Evolutionary conservation across 2,113 vertebrate species (phyloP).

Genomic region (Vidua chalybeata): DNA sequence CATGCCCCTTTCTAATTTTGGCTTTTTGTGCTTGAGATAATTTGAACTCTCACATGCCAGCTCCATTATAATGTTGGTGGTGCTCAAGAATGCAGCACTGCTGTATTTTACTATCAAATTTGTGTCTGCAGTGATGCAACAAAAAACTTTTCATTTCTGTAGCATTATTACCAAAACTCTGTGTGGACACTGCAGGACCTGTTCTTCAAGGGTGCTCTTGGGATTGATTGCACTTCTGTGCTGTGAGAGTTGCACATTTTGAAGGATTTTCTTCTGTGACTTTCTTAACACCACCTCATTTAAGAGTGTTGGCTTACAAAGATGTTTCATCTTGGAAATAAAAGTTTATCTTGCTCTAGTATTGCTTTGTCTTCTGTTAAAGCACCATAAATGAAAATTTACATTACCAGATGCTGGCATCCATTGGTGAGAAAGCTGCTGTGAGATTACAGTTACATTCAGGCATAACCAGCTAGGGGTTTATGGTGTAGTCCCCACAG

Average conservation of each 20-base stretch:
- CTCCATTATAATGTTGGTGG: neutral
- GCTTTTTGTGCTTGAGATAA: neutral
- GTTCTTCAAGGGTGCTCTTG: neutral
- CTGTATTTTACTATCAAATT: neutral
- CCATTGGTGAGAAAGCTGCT: neutral
- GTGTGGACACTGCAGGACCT: no score
- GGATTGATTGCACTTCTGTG: neutral
- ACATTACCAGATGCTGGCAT: neutral
- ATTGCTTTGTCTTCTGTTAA: neutral
- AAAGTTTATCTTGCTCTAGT: neutral
- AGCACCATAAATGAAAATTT: neutral
- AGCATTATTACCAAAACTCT: neutral
- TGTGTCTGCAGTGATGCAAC: neutral
- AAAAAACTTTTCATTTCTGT: neutral
- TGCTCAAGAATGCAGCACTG: neutral
- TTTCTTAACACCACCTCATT: neutral
- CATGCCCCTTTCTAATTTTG: conserved; percentile 14
- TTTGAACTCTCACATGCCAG: neutral
- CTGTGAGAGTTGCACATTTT: neutral
- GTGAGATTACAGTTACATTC: neutral
- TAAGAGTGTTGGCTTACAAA: neutral
- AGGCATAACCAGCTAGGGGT: neutral
- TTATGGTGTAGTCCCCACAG: neutral
- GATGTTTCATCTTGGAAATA: neutral
- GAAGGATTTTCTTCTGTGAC: neutral